phyloP scores from a whole-genome alignment of 2,797 vertebrate genomes.

The Pipistrellus pygmaeus region DNA sequence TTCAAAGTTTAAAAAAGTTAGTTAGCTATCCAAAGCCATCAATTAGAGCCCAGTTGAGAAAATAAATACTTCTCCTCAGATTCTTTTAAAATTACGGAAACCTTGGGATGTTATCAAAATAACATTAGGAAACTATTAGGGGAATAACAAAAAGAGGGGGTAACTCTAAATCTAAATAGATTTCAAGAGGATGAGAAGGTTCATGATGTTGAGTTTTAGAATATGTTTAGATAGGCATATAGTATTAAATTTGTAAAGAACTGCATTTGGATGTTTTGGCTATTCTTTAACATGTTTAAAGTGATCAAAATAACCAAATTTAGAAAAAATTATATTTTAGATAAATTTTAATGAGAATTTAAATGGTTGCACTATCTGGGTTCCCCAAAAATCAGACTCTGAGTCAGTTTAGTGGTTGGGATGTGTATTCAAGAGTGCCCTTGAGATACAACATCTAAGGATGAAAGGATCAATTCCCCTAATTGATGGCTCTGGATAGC shows the following conservation, averaged over 20 bases:
- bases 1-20: background rate
- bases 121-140: slow-evolving; percentile 14
- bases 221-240: background rate
- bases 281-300: slow-evolving; percentile 25
- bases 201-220: background rate
- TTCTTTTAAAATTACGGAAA: slow-evolving; percentile 36
- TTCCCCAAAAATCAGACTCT: background rate
- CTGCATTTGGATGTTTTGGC: background rate
- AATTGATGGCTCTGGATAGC: too few species aligned
- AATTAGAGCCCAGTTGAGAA: slow-evolving; percentile 4
- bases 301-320: slow-evolving; percentile 3
- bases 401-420: background rate
- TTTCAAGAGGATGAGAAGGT: background rate
- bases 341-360: background rate
- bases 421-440: background rate
- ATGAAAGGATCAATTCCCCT: background rate
- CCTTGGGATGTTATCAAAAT: slow-evolving; percentile 31
- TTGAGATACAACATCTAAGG: background rate
- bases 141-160: background rate
- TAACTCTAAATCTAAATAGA: background rate
- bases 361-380: background rate
- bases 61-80: background rate
- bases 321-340: background rate
- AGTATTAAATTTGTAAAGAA: background rate
- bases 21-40: background rate